These are phyloP conservation scores for Hedya salicella DNA, from an alignment of 2,888 invertebrate species.

Conservation along the genomic window DNA sequence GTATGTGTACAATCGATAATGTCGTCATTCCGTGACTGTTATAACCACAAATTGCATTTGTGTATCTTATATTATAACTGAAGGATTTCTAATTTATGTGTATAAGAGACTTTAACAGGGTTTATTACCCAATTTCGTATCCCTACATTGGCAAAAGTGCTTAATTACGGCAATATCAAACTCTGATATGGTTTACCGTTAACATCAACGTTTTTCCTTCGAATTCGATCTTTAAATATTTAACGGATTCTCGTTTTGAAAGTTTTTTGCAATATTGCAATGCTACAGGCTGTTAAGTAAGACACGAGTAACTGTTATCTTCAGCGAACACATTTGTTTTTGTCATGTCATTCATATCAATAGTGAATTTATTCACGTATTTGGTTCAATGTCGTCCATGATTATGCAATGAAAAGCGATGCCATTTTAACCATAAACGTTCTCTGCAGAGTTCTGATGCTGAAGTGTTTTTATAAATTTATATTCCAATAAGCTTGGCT, in stretches of 20 bases:
- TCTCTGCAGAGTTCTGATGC: not conserved
- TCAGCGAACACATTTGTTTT: conserved; percentile 24
- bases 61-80: conserved; percentile 13
- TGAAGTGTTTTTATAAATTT: not conserved
- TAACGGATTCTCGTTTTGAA: conserved; percentile 79
- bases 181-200: conserved; percentile 55
- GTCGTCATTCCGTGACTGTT: conserved; percentile 66
- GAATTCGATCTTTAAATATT: conserved; percentile 81
- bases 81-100: not conserved
- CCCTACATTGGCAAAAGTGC: not conserved
- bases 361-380: conserved; percentile 40
- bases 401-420: conserved; percentile 54
- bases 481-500: conserved; percentile 19
- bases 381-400: conserved; percentile 53
- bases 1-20: conserved; percentile 81
- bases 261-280: conserved; percentile 46
- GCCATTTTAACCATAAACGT: conserved; percentile 27
- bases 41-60: conserved; percentile 60
- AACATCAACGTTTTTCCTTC: conserved; percentile 78
- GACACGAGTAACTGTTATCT: conserved; percentile 6
- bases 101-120: not conserved
- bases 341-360: conserved; percentile 32
- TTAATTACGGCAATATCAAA: conserved; percentile 25
- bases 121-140: not conserved
- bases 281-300: conserved; percentile 9